These are phyloP conservation scores for Shinisaurus crocodilurus DNA, from an alignment of 2,113 vertebrate species.

Conservation along the genomic window DNA sequence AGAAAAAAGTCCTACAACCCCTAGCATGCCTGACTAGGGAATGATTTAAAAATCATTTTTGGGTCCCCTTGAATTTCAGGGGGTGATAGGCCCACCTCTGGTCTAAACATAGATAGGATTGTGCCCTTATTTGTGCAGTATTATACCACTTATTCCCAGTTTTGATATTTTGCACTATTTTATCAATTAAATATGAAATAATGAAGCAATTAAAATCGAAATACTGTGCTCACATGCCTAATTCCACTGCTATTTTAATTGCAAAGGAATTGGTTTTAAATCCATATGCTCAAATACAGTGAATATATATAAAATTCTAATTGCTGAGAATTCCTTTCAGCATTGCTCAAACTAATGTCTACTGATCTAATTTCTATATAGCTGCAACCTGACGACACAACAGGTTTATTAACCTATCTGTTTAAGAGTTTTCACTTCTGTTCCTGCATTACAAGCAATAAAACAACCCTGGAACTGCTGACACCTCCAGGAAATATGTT, in stretches of 20 bases:
- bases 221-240: background rate
- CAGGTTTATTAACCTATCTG: background rate
- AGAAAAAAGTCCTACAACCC: no score
- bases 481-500: conserved; percentile 17
- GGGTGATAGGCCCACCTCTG: no score
- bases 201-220: background rate
- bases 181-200: background rate
- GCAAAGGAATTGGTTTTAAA: background rate
- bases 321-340: background rate
- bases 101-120: no score
- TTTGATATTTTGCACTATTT: background rate
- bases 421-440: conserved; percentile 1
- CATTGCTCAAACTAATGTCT: background rate
- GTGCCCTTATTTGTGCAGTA: background rate
- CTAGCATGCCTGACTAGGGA: no score
- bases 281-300: background rate
- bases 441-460: conserved; percentile 7
- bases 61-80: no score
- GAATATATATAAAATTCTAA: background rate
- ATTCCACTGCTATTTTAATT: background rate
- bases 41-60: no score
- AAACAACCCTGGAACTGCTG: conserved; percentile 10
- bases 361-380: background rate
- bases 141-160: background rate
- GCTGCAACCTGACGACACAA: background rate